Percentiles rank a stretch among this genome's conserved stretches.
Evolutionary conservation across 2,113 vertebrate genomes (phyloP).

Genomic region (Noturus placidus): DNA sequence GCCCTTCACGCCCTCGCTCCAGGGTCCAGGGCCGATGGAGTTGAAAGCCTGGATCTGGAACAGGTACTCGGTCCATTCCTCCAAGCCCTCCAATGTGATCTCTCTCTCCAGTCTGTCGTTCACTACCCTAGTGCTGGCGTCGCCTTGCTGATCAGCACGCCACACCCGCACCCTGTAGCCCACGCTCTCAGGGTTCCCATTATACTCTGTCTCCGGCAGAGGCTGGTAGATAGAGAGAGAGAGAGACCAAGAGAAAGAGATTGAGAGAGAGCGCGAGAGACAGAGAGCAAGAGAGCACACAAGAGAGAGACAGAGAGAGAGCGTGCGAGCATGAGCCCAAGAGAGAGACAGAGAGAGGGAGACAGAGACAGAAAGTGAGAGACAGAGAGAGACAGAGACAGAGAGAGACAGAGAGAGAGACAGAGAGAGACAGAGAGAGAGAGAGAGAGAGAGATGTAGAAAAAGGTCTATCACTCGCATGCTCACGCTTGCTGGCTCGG

Average conservation of each 20-base stretch:
- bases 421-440: background rate
- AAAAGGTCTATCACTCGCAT: background rate
- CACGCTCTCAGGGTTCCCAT: slow-evolving; percentile 87
- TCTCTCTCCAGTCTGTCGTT: slow-evolving; percentile 74
- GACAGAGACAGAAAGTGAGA: background rate
- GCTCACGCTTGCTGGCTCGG: background rate
- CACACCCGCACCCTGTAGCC: slow-evolving; percentile 82
- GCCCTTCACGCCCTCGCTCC: slow-evolving; percentile 79
- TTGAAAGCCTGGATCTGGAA: slow-evolving; percentile 91
- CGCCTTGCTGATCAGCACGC: slow-evolving; percentile 68
- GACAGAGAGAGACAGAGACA: slow-evolving; percentile 84
- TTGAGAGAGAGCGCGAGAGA: background rate
- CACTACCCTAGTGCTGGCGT: slow-evolving; percentile 64
- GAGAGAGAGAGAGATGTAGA: background rate
- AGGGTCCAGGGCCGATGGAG: slow-evolving; percentile 88
- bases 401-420: background rate
- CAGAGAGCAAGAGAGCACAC: background rate
- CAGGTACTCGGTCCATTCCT: slow-evolving; percentile 88
- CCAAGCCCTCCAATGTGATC: slow-evolving; percentile 80
- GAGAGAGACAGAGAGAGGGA: background rate
- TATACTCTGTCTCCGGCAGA: slow-evolving; percentile 81
- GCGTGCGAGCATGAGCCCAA: too few relatives aligned
- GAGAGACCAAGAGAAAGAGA: background rate
- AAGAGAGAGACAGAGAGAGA: too few relatives aligned
- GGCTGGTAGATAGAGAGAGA: slow-evolving; percentile 70